These are phyloP conservation scores for Ophion slaviceki DNA, from an alignment of 2,888 invertebrate species.

Conservation along the genomic window DNA sequence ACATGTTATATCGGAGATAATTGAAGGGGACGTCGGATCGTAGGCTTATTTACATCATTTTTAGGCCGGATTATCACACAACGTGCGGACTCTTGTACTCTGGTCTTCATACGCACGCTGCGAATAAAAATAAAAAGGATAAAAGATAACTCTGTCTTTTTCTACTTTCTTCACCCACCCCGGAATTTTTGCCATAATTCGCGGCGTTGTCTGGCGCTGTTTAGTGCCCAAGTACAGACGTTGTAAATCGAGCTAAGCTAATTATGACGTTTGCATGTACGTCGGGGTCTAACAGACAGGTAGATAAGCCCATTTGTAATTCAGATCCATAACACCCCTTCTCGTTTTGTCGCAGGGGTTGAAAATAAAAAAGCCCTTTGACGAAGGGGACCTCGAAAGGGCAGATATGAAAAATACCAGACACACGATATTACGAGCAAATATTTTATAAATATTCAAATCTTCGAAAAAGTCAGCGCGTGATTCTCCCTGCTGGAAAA, in stretches of 20 bases:
- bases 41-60: not conserved
- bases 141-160: not conserved
- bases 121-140: not conserved
- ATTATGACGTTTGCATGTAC: constrained; percentile 17
- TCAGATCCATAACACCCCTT: constrained; percentile 27
- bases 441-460: not conserved
- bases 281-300: not conserved
- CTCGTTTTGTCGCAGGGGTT: not conserved
- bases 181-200: not conserved
- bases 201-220: not conserved
- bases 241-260: constrained; percentile 20
- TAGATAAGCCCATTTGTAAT: constrained; percentile 24
- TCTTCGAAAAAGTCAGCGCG: no score
- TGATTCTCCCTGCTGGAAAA: no score
- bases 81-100: not conserved
- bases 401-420: not conserved
- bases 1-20: not conserved
- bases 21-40: no score
- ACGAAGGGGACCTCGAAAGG: not conserved
- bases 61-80: not conserved
- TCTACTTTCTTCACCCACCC: not conserved
- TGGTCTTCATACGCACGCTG: not conserved
- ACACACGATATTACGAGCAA: not conserved
- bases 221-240: constrained; percentile 12
- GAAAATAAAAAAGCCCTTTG: not conserved